Evolutionary conservation across 2,888 invertebrate species (phyloP), one percentile per base, ranked within the genome.

Genomic region (Lomographa bimaculata): DNA sequence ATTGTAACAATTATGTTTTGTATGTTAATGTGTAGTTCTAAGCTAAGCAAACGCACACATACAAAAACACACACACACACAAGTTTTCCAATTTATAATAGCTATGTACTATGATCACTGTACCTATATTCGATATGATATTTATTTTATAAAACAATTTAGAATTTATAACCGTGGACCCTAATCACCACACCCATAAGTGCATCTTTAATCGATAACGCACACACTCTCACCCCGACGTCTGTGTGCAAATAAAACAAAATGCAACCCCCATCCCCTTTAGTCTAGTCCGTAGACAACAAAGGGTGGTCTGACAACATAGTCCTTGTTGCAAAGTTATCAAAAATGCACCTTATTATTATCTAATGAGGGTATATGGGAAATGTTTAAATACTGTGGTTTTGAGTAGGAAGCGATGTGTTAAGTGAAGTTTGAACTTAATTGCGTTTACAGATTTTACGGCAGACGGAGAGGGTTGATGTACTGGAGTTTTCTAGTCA

Each of bases 281-380:
- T 64, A 65, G 83, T 80, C 83, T 81, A 78, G 79, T 72, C 76
- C 56, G 73, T 76, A 86, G 86, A 86, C 86, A 85, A 86, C 86
- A 86, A 86, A 86, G 86, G 76, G 74, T 73, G 68, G 60, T 50
- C 61, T 50, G 45, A 50, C 81, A 63, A 79, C 65, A 57, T 64
- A 71, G 66, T 46, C 41, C 36, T 10, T 5, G 23, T 5, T 17
- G 5, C 11, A 44, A 20, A 18, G 24, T 7, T 3, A 2, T 18
- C 10, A 33, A 74, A 64, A 57, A 43, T 52, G n/a, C 39, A 26
- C 57, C 39, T 21, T 77, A 71, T 48, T 0, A 0, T 1, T 0
- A 17, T 0, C 0, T 0, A 0, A 0, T 12, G 58, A 75, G 51
- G 53, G 56, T 14, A 14, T 14, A 14, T 14, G 14, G 4, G 6